Evolutionary conservation across 2,113 vertebrate genomes (phyloP), one percentile per base, ranked within the genome.

Genomic region (Saccopteryx bilineata): DNA sequence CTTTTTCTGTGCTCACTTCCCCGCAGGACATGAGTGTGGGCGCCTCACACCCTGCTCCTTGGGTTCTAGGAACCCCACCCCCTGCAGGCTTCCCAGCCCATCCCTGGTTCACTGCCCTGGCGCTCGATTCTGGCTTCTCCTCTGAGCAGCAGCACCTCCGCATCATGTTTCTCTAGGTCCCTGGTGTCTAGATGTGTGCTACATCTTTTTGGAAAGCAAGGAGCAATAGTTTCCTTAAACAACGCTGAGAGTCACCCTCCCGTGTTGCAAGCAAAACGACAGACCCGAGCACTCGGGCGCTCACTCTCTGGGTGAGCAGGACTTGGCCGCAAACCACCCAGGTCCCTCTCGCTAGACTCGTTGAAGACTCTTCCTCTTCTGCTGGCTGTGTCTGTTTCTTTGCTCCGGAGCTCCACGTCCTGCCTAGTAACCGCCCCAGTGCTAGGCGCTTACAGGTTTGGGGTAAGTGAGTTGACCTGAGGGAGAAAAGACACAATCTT

Each of bases 31-130:
- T 10, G 39, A n/a, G 15, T 4, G 13, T 6, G 39, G 28, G 31
- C 0, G 9, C 2, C 11, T 46, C 13, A 2, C 21, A 9, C n/a
- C 2, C 1, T 2, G 17, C 24, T 19, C 24, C 50, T 4, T 13
- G 9, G 28, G 72, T 39, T 10, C 21, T 4, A 2, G 19, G 58
- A 66, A 5, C 50, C 28, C 60, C 31, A 6, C 26, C n/a, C 26
- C 26, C 11, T 7, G 4, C 5, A 1, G 52, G 31, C 13, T 18
- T 9, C 9, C 24, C 7, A n/a, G 31, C 11, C 10, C 46, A 28
- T 21, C 10, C 46, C 2, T 3, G 54, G 23, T 4, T 54, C n/a
- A 5, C n/a, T 14, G 5, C 81, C 7, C 31, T 72, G n/a, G 9
- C 19, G 2, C 65, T 18, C 7, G 28, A 72, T 39, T 76, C 61